Base-by-base conservation (phyloP, 2,113 vertebrate genomes). In the Thunnus thynnus region DNA sequence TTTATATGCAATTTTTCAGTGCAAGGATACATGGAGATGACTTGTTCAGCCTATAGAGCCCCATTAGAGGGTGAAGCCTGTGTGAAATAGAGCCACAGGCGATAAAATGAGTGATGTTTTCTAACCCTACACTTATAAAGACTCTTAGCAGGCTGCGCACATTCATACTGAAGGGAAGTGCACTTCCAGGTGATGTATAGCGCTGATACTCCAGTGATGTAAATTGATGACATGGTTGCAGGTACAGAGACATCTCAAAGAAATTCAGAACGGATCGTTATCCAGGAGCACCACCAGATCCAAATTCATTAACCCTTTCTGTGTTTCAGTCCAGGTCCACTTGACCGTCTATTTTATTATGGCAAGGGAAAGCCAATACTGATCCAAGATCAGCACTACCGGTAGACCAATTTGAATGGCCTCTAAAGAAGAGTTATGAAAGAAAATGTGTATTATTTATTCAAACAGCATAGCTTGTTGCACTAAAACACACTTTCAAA, bases 321-420 rank as follows among this genome's bases (percentile, higher is more conserved):
- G 36, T 41, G 13, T 14, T 44, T 81, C 72, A 82, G 51, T 67
- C 36, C 66, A 57, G 14, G 10, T 41, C 20, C 20, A 10, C 63
- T 51, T 47, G 47, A 78, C 76, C 58, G 74, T 82, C 48, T 67
- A 80, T 85, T 87, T 82, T 52, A 80, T 72, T 17, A 54, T 16
- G 27, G 48, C 8, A 55, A 6, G 13, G 13, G 11, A 3, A 41
- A 6, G 22, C 51, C 16, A 25, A 5, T 20, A 17, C 51, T 74
- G 72, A 74, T 72, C 47, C 46, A 20, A 50, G 46, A 71, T 63
- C 74, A 36, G 30, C 57, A 13, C 17, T 3, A 18, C 52, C 0
- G n/a, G 63, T 46, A 14, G 36, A 16, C 25, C 22, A 1, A 74
- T 71, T 71, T 54, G 36, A 76, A 20, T 18, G 6, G n/a, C 12